Percentiles rank a stretch among this genome's conserved stretches.
These are phyloP conservation scores for Clavelina lepadiformis DNA, from an alignment of 23 tunicate genomes.

Conservation along the genomic window DNA sequence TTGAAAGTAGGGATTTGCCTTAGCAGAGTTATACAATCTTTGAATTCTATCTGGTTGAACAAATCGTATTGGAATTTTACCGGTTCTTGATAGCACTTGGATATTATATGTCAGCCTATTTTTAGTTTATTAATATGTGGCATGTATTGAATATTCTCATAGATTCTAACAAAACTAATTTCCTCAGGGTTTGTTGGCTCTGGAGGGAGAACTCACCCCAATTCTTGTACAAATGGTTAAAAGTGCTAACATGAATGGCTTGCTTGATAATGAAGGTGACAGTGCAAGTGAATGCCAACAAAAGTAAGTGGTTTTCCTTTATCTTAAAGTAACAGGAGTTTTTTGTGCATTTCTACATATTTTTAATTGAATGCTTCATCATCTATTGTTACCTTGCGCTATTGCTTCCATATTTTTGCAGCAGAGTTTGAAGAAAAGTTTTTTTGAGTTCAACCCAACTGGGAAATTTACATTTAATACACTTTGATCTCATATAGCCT, in stretches of 20 bases:
- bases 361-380: not conserved
- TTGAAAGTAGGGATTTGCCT: too few relatives aligned
- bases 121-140: too few relatives aligned
- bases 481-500: too few relatives aligned
- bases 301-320: slow-evolving; percentile 42
- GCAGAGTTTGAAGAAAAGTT: not conserved
- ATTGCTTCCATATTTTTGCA: not conserved
- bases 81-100: too few relatives aligned
- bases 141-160: too few relatives aligned
- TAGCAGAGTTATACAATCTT: too few relatives aligned
- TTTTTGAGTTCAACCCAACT: not conserved
- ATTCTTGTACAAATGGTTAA: slow-evolving; percentile 99
- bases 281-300: slow-evolving; percentile 80
- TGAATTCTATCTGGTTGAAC: too few relatives aligned
- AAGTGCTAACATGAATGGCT: slow-evolving; percentile 98
- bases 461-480: not conserved
- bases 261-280: slow-evolving; percentile 95
- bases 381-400: slow-evolving; percentile 3
- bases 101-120: too few relatives aligned
- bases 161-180: not conserved
- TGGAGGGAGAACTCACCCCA: slow-evolving; percentile 99
- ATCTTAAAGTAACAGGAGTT: not conserved
- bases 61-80: too few relatives aligned
- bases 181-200: slow-evolving; percentile 82
- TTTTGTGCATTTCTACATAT: not conserved